Evolutionary conservation across 2,888 invertebrate genomes (phyloP).

Genomic region (Galeruca laticollis): DNA sequence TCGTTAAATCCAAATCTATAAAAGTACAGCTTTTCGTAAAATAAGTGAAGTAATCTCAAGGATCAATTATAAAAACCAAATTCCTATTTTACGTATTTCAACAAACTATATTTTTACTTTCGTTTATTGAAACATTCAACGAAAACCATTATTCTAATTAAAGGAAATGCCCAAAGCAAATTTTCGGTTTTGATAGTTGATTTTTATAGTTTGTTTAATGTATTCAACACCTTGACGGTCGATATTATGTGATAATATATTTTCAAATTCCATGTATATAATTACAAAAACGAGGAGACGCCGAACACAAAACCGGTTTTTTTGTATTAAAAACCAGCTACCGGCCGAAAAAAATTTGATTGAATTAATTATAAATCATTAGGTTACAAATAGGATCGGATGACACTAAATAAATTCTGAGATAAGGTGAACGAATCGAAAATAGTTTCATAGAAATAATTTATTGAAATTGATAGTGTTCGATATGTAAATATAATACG

Average conservation of each 20-base stretch:
- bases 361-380: slow-evolving; percentile 4
- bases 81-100: neutral
- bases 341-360: neutral
- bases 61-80: neutral
- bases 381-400: neutral
- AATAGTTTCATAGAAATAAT: neutral
- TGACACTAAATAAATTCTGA: slow-evolving; percentile 1
- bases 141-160: too few species aligned
- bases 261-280: neutral
- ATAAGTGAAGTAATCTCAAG: too few species aligned
- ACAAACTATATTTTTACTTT: neutral
- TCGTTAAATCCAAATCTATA: too few species aligned
- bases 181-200: neutral
- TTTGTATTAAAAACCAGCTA: neutral
- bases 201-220: neutral
- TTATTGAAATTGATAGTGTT: too few species aligned
- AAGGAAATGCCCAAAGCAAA: too few species aligned
- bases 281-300: neutral
- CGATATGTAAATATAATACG: too few species aligned
- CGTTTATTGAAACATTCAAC: too few species aligned
- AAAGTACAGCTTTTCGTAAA: too few species aligned
- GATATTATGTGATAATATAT: slow-evolving; percentile 1
- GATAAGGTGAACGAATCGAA: neutral
- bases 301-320: neutral
- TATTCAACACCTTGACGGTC: neutral